Evolutionary conservation across 2,888 invertebrate species (phyloP).

Genomic region (Branchellion lobata): DNA sequence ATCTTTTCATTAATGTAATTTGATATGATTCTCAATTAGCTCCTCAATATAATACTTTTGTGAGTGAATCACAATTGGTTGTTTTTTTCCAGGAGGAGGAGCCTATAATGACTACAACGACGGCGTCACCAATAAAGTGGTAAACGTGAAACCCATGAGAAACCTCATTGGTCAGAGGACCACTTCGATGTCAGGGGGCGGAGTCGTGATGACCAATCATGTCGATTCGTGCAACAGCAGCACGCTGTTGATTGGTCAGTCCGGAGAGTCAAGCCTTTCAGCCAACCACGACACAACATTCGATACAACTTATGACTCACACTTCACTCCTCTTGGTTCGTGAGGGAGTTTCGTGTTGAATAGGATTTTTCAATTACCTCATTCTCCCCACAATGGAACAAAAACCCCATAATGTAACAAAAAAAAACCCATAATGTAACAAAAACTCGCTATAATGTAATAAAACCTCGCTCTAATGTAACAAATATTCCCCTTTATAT

Average conservation of each 20-base stretch:
- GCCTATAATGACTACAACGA: conserved; percentile 32
- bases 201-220: neutral
- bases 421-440: too few relatives aligned
- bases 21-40: too few relatives aligned
- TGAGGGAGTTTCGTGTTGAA: too few relatives aligned
- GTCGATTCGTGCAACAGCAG: conserved; percentile 21
- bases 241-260: conserved; percentile 25
- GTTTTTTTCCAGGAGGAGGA: neutral
- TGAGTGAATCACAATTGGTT: too few relatives aligned
- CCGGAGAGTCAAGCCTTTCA: neutral
- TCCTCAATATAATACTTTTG: too few relatives aligned
- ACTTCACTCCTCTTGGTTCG: neutral
- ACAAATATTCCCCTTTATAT: neutral
- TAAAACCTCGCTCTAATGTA: too few relatives aligned
- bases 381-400: too few relatives aligned
- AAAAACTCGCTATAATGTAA: too few relatives aligned
- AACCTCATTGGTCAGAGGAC: neutral
- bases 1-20: too few relatives aligned
- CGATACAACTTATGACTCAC: conserved; percentile 4
- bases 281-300: neutral
- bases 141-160: neutral
- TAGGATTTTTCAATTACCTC: too few relatives aligned
- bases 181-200: neutral
- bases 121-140: neutral
- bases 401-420: too few relatives aligned